These are phyloP conservation scores for Drosophila leontia DNA, from an alignment of 1,140 invertebrate species.

Conservation along the genomic window DNA sequence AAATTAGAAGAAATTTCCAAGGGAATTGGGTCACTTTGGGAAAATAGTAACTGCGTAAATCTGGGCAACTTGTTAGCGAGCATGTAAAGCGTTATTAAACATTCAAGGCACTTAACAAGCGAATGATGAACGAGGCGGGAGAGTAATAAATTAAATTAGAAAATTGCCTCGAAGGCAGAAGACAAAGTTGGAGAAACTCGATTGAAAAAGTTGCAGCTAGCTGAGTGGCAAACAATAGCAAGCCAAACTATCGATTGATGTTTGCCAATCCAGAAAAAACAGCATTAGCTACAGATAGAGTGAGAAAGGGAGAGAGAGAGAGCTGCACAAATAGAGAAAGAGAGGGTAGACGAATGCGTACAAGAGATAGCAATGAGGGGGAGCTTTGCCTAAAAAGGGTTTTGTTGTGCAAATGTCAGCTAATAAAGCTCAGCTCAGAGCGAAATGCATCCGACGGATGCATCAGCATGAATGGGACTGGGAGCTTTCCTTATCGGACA, in stretches of 20 bases:
- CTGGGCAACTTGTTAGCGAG: conserved; percentile 20
- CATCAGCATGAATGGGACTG: conserved; percentile 24
- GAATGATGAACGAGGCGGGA: conserved; percentile 15
- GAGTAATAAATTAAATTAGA: conserved; percentile 41
- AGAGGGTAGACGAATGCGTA: not conserved
- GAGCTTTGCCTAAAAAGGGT: conserved; percentile 40
- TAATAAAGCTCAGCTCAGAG: conserved; percentile 30
- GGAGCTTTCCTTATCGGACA: conserved; percentile 32
- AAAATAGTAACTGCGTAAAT: conserved; percentile 24
- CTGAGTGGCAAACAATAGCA: conserved; percentile 19
- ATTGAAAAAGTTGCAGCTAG: conserved; percentile 53
- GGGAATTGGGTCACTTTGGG: conserved; percentile 67
- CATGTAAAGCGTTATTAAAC: conserved; percentile 34
- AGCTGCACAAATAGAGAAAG: not conserved
- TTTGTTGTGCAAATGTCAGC: conserved; percentile 32
- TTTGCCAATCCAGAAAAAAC: conserved; percentile 31
- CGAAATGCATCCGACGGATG: conserved; percentile 30
- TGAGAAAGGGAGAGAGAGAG: not conserved
- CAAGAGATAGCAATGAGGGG: conserved; percentile 4
- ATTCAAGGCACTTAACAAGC: conserved; percentile 33
- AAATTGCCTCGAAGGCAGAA: conserved; percentile 12
- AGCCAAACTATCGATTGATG: conserved; percentile 56
- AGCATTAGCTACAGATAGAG: not conserved
- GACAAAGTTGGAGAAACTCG: conserved; percentile 47
- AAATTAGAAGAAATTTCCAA: conserved; percentile 47